Percentiles rank a stretch among this genome's conserved stretches.
These are phyloP conservation scores for Adela reaumurella DNA, from an alignment of 2,888 invertebrate genomes.

Conservation along the genomic window DNA sequence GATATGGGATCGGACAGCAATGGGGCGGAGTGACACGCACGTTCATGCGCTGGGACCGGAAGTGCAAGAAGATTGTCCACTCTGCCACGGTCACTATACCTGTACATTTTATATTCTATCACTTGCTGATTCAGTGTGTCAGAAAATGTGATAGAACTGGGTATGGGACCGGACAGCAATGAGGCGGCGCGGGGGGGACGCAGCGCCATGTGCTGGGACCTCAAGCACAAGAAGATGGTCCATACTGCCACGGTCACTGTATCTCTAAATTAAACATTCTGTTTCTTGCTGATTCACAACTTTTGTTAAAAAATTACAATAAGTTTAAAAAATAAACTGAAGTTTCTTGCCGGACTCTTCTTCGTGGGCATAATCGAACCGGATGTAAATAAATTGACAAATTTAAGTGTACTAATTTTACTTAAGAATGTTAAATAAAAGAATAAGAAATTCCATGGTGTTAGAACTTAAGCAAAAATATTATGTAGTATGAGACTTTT, in stretches of 20 bases:
- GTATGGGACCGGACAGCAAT: slow-evolving; percentile 78
- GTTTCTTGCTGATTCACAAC: too few relatives aligned
- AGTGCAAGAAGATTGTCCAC: slow-evolving; percentile 91
- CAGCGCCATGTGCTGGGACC: slow-evolving; percentile 82
- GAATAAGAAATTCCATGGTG: too few relatives aligned
- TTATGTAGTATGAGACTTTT: too few relatives aligned
- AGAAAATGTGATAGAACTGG: slow-evolving; percentile 75
- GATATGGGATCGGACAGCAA: slow-evolving; percentile 83
- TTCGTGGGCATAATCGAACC: too few relatives aligned
- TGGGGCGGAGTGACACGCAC: slow-evolving; percentile 59
- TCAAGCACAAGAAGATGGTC: slow-evolving; percentile 94
- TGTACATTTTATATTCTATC: background rate
- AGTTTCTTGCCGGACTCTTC: too few relatives aligned
- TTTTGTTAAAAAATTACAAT: too few relatives aligned
- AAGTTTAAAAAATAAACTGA: too few relatives aligned
- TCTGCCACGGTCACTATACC: slow-evolving; percentile 52
- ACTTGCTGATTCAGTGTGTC: slow-evolving; percentile 81
- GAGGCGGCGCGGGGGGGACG: slow-evolving; percentile 58
- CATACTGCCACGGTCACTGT: slow-evolving; percentile 63
- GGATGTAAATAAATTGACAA: too few relatives aligned
- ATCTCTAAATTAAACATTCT: too few relatives aligned
- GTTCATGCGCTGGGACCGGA: slow-evolving; percentile 86
- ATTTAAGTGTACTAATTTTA: too few relatives aligned
- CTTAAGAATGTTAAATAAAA: too few relatives aligned
- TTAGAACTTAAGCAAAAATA: too few relatives aligned